These are phyloP conservation scores for Macrochelys suwanniensis DNA, from an alignment of 2,797 vertebrate genomes.

Conservation along the genomic window DNA sequence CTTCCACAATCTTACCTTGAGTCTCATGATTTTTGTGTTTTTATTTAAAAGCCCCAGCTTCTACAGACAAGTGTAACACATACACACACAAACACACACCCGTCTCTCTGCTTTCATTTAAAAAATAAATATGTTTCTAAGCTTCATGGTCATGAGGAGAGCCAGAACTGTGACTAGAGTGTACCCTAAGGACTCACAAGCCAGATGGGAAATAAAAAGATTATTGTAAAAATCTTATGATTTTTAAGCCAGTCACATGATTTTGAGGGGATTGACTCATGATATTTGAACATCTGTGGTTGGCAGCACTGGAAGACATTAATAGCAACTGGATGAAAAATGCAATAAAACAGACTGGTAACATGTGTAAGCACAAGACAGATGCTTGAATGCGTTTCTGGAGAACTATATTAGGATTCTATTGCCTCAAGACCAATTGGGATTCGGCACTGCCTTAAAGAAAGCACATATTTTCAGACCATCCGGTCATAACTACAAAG, in stretches of 20 bases:
- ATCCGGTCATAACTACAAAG: background rate
- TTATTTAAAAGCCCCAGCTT: background rate
- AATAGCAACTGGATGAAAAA: constrained; percentile 39
- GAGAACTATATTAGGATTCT: background rate
- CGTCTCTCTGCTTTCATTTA: background rate
- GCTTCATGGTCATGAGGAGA: background rate
- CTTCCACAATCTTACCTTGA: background rate
- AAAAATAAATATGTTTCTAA: constrained; percentile 5
- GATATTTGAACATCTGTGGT: background rate
- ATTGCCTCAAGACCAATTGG: background rate
- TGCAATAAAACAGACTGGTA: constrained; percentile 21
- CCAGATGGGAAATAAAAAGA: constrained; percentile 18
- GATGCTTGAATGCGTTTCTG: constrained; percentile 1
- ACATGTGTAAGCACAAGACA: background rate
- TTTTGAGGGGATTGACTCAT: background rate
- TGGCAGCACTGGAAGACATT: background rate
- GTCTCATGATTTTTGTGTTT: background rate
- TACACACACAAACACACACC: background rate
- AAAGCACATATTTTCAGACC: accelerated
- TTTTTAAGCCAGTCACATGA: background rate
- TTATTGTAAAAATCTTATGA: background rate
- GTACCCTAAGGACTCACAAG: constrained; percentile 17
- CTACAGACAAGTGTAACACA: background rate
- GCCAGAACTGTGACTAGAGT: background rate
- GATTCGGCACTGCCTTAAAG: background rate